A percentile compares a stretch with the other conserved stretches of the same genome.
phyloP scores from a whole-genome alignment of 2,888 invertebrate genomes.

The Adelphocoris suturalis region DNA sequence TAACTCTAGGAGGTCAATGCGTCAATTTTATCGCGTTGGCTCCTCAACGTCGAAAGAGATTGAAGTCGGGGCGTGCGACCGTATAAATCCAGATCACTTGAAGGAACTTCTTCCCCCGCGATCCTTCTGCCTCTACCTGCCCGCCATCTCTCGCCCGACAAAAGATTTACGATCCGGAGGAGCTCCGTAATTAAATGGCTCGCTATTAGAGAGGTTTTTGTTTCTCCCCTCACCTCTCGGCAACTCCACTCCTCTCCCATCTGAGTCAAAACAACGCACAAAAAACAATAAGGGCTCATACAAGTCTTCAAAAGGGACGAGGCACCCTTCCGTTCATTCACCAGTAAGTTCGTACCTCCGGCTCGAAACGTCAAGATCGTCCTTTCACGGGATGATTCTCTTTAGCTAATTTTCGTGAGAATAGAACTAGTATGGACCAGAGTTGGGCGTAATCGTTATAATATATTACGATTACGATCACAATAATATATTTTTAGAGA shows the following conservation, averaged over 20 bases:
- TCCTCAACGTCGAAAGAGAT: not conserved
- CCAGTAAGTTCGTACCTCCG: not conserved
- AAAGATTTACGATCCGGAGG: slow-evolving; percentile 47
- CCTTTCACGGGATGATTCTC: not conserved
- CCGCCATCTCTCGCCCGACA: slow-evolving; percentile 8
- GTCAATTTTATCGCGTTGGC: too few species aligned
- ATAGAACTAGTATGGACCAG: too few species aligned
- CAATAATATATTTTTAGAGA: too few species aligned
- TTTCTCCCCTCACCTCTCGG: not conserved
- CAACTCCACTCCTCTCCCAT: not conserved
- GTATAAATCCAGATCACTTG: slow-evolving; percentile 43
- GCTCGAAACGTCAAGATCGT: not conserved
- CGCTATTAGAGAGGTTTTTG: slow-evolving; percentile 54
- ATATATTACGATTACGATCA: too few species aligned
- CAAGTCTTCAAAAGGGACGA: not conserved
- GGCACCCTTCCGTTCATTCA: slow-evolving; percentile 16
- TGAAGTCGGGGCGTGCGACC: slow-evolving; percentile 27
- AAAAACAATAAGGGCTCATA: slow-evolving; percentile 40
- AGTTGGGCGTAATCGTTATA: too few species aligned
- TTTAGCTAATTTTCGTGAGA: too few species aligned
- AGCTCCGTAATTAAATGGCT: slow-evolving; percentile 58
- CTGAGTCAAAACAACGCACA: slow-evolving; percentile 31
- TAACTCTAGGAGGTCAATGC: too few species aligned
- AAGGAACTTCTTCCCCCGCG: not conserved
- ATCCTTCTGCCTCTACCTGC: not conserved